Evolutionary conservation across 2,888 invertebrate genomes (phyloP), one percentile per base, ranked within the genome.

Genomic region (Mythimna impura): DNA sequence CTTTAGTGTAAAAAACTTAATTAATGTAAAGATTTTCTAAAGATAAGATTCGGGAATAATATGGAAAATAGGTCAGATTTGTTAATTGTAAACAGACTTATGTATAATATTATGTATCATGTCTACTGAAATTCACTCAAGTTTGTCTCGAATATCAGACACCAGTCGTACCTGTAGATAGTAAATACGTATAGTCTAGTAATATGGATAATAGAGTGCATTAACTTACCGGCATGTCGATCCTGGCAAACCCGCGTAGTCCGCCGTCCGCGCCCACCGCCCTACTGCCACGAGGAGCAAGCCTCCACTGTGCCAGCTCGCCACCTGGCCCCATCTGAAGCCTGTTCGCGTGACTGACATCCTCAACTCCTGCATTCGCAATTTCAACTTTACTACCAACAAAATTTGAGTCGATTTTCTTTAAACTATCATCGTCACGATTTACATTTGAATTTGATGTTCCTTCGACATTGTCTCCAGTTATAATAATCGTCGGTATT

Each of bases 361-460:
- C 91, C 90, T 90, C 92, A 86, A 82, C 86, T 76, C 72, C 86
- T 82, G 73, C 78, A 84, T 66, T 77, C 61, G 85, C 74, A 90
- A 90, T 83, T 79, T 84, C 91, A 86, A 92, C 94, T 87, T 82
- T 94, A 92, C 84, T 52, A 70, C 65, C 78, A 77, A 66, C 80
- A 30, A 61, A 71, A 76, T 82, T 89, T 90, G 83, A 88, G 83
- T 78, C 84, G 79, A 87, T 82, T 88, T 89, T 90, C 74, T 71
- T 63, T 81, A 84, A 86, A 63, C 64, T 79, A 17, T 43, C 80
- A 66, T 66, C 81, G 73, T 87, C 90, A 85, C 88, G 88, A 90
- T 93, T 91, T 91, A 90, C 90, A 94, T 94, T 95, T 90, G 91
- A 92, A 94, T 94, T 95, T 94, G 94, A 94, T 93, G 93, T 93